phyloP scores from a whole-genome alignment of 2,888 invertebrate species.

The Rotaria magnacalcarata region DNA sequence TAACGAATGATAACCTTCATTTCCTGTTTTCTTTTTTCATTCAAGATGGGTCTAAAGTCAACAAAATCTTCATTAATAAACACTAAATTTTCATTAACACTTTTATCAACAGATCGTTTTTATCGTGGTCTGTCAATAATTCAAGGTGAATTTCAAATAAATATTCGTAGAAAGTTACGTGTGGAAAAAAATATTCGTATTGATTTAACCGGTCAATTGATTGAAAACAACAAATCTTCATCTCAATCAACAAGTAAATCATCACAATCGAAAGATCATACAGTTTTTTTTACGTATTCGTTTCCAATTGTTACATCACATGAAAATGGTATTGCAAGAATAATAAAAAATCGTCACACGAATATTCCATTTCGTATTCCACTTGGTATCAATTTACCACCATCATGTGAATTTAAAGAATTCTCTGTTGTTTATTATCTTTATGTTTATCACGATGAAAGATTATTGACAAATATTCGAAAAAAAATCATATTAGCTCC shows the following conservation, averaged over 20 bases:
- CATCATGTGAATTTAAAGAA: constrained; percentile 20
- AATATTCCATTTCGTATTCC: constrained; percentile 22
- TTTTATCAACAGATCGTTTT: not conserved
- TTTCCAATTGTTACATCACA: constrained; percentile 22
- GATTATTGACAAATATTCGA: not conserved
- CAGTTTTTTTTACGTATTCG: not conserved
- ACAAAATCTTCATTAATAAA: constrained; percentile 9
- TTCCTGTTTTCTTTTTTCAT: not conserved
- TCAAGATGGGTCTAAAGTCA: not conserved
- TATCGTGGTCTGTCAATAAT: not conserved
- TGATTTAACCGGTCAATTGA: constrained; percentile 22
- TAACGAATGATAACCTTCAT: not conserved
- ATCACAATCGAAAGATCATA: not conserved
- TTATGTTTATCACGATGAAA: not conserved
- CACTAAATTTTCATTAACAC: not conserved
- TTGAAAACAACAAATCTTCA: not conserved
- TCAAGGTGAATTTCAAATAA: constrained; percentile 1
- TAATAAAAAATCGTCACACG: not conserved
- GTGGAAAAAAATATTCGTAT: constrained; percentile 8
- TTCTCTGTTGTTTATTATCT: constrained; percentile 17
- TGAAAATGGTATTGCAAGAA: constrained; percentile 19
- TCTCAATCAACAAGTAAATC: not conserved
- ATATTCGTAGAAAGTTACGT: not conserved
- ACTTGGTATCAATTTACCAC: not conserved
- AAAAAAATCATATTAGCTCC: not conserved